Percentiles rank a stretch among this genome's conserved stretches.
Evolutionary conservation across 2,113 vertebrate genomes (phyloP).

Genomic region (Henicopernis longicauda): DNA sequence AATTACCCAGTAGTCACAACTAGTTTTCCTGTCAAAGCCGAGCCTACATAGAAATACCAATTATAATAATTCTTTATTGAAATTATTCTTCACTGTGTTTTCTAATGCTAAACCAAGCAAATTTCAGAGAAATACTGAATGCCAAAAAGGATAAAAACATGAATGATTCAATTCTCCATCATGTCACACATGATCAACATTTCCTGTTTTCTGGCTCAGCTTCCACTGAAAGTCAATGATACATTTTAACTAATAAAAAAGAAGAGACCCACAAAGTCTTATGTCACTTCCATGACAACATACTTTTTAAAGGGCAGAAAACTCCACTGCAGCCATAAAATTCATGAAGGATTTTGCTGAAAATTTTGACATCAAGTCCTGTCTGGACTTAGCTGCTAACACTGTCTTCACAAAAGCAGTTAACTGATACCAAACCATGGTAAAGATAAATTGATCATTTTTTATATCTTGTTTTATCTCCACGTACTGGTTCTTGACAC

Average conservation of each 20-base stretch:
- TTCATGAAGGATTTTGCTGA: neutral
- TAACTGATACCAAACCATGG: neutral
- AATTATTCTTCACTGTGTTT: neutral
- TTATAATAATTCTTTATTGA: neutral
- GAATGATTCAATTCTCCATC: neutral
- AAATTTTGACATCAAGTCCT: neutral
- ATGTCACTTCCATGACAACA: neutral
- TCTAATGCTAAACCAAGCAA: neutral
- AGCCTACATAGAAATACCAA: neutral
- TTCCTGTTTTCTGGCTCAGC: neutral
- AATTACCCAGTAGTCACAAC: slow-evolving; percentile 32
- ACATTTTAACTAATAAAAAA: neutral
- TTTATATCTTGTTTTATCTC: neutral
- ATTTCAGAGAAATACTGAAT: neutral
- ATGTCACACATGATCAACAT: neutral
- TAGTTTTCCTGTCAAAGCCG: neutral
- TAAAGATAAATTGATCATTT: neutral
- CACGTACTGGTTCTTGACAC: neutral
- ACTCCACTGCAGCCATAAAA: neutral
- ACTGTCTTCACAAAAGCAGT: neutral
- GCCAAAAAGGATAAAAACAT: neutral
- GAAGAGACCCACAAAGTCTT: neutral
- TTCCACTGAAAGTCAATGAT: neutral
- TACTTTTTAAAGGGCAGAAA: neutral
- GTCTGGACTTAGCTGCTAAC: neutral